Evolutionary conservation across 1,140 invertebrate genomes (phyloP).

Genomic region (Ceratitis capitata): DNA sequence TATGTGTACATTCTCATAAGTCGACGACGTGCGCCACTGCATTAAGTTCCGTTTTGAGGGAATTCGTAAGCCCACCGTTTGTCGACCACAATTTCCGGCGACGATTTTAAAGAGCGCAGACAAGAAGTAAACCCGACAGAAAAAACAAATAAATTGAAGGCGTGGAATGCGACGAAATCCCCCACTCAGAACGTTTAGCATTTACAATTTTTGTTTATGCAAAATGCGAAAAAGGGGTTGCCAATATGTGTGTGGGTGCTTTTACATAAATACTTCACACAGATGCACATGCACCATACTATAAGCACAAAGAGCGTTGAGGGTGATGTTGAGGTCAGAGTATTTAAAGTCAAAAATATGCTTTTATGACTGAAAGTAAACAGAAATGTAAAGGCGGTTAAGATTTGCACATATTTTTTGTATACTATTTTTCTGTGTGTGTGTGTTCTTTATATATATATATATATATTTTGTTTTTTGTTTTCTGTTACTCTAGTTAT

Average conservation of each 20-base stretch:
- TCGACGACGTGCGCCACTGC: not conserved
- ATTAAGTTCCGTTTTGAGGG: not conserved
- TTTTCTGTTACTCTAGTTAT: not conserved
- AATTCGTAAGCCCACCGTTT: conserved; percentile 5
- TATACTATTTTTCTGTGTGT: too few species aligned
- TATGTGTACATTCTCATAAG: not conserved
- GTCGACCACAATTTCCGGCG: conserved; percentile 22
- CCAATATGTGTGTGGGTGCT: not conserved
- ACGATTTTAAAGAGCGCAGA: not conserved
- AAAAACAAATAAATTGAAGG: not conserved
- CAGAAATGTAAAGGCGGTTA: not conserved
- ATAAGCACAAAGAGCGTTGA: not conserved
- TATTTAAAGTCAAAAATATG: conserved; percentile 20
- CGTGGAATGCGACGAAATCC: not conserved
- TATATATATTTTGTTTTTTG: too few species aligned
- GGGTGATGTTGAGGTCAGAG: not conserved
- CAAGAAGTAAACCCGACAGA: not conserved
- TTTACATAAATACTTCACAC: not conserved
- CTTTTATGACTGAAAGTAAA: not conserved
- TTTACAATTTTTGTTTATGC: not conserved
- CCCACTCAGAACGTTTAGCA: not conserved
- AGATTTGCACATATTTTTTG: conserved; percentile 11
- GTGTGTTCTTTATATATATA: too few species aligned
- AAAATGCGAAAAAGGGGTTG: not conserved
- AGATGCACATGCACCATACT: not conserved